Evolutionary conservation across 2,888 invertebrate species (phyloP).

Genomic region (Xestia rhomboidea): DNA sequence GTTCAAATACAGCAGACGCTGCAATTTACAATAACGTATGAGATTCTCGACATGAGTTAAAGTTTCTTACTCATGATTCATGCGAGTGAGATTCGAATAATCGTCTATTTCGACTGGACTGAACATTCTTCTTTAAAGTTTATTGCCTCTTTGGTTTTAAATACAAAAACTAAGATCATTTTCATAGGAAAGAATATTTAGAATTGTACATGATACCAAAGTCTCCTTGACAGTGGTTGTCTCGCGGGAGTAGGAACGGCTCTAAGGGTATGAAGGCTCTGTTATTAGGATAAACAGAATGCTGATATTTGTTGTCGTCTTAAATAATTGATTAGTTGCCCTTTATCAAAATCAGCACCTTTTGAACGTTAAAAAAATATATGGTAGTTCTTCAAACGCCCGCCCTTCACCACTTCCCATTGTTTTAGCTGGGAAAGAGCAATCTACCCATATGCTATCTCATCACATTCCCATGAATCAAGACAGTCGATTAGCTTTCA

Average conservation of each 20-base stretch:
- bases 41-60: conserved; percentile 40
- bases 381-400: too few relatives aligned
- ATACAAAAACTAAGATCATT: not conserved
- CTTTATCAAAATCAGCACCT: not conserved
- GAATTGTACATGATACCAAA: not conserved
- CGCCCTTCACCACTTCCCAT: not conserved
- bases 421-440: not conserved
- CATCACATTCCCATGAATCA: too few relatives aligned
- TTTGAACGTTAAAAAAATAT: not conserved
- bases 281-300: not conserved
- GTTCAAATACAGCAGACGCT: not conserved
- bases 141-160: conserved; percentile 10
- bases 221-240: not conserved
- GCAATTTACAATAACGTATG: conserved; percentile 42
- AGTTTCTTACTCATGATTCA: conserved; percentile 42
- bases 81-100: conserved; percentile 36
- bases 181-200: not conserved
- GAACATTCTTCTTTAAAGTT: conserved; percentile 22
- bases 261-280: not conserved
- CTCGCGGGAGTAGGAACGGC: not conserved
- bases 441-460: too few relatives aligned
- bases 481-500: too few relatives aligned
- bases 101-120: conserved; percentile 17
- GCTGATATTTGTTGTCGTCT: not conserved
- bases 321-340: not conserved